Evolutionary conservation across 2,797 vertebrate genomes (phyloP).

Genomic region (Rousettus madagascariensis): DNA sequence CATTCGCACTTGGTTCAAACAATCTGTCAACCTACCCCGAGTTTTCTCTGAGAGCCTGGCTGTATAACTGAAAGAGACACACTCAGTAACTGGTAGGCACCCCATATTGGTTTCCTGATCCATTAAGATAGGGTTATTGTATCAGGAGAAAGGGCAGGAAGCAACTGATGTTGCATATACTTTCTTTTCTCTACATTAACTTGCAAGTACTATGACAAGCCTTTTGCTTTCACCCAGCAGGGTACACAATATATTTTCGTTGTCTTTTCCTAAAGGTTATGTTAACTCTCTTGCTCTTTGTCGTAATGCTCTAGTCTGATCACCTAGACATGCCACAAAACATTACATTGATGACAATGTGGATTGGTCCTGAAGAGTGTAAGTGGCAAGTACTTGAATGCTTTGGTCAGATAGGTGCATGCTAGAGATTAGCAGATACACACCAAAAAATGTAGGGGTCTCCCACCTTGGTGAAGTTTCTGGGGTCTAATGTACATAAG

Average conservation of each 20-base stretch:
- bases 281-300: constrained; percentile 9
- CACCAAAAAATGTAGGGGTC: background rate
- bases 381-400: background rate
- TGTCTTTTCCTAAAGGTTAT: constrained; percentile 29
- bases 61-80: background rate
- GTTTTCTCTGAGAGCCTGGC: background rate
- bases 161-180: background rate
- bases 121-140: background rate
- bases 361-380: background rate
- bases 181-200: background rate
- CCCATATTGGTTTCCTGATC: background rate
- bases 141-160: background rate
- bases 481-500: background rate
- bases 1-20: background rate
- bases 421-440: background rate
- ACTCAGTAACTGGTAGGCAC: background rate
- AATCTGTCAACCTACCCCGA: background rate
- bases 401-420: background rate
- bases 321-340: constrained; percentile 2
- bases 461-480: background rate
- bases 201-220: background rate
- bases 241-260: background rate
- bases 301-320: background rate
- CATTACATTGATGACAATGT: background rate
- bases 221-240: constrained; percentile 19